Base-by-base conservation (phyloP, 2,888 invertebrate species). In the Dryobotodes eremita region DNA sequence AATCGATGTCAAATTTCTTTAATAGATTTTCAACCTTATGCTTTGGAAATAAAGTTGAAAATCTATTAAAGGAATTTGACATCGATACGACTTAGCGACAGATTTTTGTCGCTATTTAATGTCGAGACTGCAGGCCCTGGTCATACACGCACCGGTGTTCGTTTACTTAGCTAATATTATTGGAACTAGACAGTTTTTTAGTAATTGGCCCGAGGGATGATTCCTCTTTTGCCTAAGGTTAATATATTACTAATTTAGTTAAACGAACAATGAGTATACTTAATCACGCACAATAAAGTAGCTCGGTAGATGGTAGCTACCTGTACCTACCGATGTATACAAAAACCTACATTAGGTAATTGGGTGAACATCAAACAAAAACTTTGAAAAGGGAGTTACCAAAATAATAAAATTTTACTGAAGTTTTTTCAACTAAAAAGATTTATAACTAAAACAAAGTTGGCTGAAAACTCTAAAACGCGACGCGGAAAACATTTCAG, bases 401-500 rank as follows among this genome's bases (percentile, higher is more conserved):
- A 77, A 62, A 62, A 61, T 46, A 50, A 50, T 23, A 61, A 75
- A 61, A 20, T 31, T 20, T 53, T 8, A 66, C 31, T 17, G 50
- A 68, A 46, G 17, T n/a, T 31, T 46, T 66, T 50, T 53, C 7
- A 81, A 50, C 53, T 50, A 31, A 61, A 71, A 62, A 26, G 15
- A 79, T 71, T 48, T 36, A 15, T n/a, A 57, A 8, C 17, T 59
- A 48, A 70, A 83, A 80, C 13, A 46, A 71, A 70, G 57, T 53
- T 59, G 4, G 11, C 15, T 64, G 17, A 77, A 80, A 75, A 66
- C 73, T 11, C 68, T 72, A 36, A 73, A 79, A 66, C 23, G 53
- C 55, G 64, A 66, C 26, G 68, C 48, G 42, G 65, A 79, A 83
- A 86, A 77, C 48, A 83, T 83, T 89, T 85, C 31, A 65, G 57